Conservation (phyloP, 2,797 vertebrate genomes). For the Enteromius afrohamiltoni region DNA sequence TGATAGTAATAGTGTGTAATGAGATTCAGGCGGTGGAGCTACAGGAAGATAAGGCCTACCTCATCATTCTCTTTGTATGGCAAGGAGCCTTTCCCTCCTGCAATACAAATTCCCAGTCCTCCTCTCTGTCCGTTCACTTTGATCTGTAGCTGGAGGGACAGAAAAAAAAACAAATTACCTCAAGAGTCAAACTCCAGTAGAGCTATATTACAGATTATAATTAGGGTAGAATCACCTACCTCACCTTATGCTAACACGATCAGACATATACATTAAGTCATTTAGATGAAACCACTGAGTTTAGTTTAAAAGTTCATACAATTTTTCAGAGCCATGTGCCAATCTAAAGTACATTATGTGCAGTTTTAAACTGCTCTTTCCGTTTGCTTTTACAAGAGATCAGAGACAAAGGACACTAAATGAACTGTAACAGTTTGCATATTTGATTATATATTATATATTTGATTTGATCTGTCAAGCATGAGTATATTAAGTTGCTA, state of each 20-base stretch:
- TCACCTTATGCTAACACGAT: background rate
- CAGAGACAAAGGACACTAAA: background rate
- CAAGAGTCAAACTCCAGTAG: background rate
- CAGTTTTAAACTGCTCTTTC: background rate
- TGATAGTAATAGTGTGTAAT: constrained; percentile 2
- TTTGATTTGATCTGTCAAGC: no score
- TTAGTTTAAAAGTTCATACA: background rate
- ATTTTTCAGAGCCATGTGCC: background rate
- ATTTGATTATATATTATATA: no score
- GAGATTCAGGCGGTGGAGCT: background rate
- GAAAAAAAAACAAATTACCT: background rate
- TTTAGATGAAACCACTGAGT: background rate
- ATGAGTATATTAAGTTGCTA: background rate
- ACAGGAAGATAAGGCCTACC: constrained; percentile 69
- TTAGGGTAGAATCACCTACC: background rate
- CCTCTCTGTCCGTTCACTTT: constrained; percentile 84
- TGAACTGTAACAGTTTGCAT: background rate
- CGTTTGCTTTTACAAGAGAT: background rate
- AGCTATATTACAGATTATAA: background rate
- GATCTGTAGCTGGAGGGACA: constrained; percentile 82
- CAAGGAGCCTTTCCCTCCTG: constrained; percentile 85
- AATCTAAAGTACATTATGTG: background rate
- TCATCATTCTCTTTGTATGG: constrained; percentile 86
- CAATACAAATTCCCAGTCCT: constrained; percentile 87
- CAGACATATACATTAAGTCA: background rate